Evolutionary conservation across 2,888 invertebrate genomes (phyloP), one percentile per base, ranked within the genome.

Genomic region (Ennomos fuscantarius): DNA sequence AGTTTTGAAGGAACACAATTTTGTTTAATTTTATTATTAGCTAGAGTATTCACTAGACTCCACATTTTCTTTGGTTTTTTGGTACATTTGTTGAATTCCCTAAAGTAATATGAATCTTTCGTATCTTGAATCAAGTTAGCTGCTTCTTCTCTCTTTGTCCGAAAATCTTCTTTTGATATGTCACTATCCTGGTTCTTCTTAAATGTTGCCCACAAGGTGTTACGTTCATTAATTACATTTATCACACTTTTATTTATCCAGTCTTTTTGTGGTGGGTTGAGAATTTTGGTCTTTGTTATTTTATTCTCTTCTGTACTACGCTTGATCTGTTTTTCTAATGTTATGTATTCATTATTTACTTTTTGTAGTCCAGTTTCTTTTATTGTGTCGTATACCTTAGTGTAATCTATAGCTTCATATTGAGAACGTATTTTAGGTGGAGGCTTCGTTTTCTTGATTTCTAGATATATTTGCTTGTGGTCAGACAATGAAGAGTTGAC

Each of bases 1-100:
- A 50, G 35, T 35, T 50, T 50, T 50, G 50, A 10, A 9, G 50
- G 42, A 35, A n/a, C 42, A 44, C 43, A 43, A 8, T 8, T 35
- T 36, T 42, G 31, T 37, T 43, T 35, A 2, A 13, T 39, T 55
- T 66, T 70, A 24, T 66, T 68, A 12, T 46, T 49, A 0, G 62
- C 46, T 47, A 69, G 33, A 9, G 35, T 47, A 31, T 66, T 70
- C 10, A 72, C 57, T 8, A 67, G 12, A 5, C 64, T 51, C 70
- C 72, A 72, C 45, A 68, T 50, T 48, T 63, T 70, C 32, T 61
- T 61, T 0, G 68, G 66, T 9, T 69, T 51, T 8, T 44, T 56
- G 0, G 33, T 33, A 15, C 51, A 55, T 2, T 63, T 54, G 3
- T 49, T 13, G 57, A 71, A 68, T 41, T 50, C 34, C 8, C 56